phyloP scores from a whole-genome alignment of 1,140 invertebrate species.

The Ceratosolen solmsi region DNA sequence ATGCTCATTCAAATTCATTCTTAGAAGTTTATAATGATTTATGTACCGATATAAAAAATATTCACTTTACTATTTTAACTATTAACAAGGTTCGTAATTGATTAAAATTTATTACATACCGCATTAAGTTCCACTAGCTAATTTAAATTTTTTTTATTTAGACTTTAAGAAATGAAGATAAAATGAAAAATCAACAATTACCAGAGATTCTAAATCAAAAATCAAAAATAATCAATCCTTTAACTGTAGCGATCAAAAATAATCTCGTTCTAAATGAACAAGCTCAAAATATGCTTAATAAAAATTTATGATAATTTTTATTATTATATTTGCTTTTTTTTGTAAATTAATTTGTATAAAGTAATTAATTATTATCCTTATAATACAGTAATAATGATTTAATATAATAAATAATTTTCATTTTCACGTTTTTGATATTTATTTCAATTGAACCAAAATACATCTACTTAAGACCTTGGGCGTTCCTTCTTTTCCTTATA shows the following conservation, averaged over 20 bases:
- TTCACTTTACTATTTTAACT: conserved; percentile 48
- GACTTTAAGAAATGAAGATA: conserved; percentile 54
- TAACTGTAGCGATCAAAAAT: conserved; percentile 56
- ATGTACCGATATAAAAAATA: conserved; percentile 40
- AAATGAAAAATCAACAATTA: conserved; percentile 50
- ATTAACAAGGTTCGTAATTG: conserved; percentile 52
- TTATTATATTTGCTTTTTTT: conserved; percentile 13
- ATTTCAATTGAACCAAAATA: conserved; percentile 62
- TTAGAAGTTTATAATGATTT: conserved; percentile 27
- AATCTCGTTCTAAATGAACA: conserved; percentile 54
- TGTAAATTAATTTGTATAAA: conserved; percentile 8
- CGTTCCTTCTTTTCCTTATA: conserved; percentile 99
- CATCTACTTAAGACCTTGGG: conserved; percentile 91
- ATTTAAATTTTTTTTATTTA: conserved; percentile 52
- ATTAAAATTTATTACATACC: background rate
- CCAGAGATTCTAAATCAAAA: conserved; percentile 24
- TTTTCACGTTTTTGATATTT: conserved; percentile 56
- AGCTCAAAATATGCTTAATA: conserved; percentile 45
- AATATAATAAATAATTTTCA: conserved; percentile 48
- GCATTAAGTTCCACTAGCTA: background rate
- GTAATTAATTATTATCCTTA: background rate
- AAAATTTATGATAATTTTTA: conserved; percentile 28
- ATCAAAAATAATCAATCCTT: conserved; percentile 38
- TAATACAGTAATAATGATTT: conserved; percentile 4
- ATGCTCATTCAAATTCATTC: background rate